Base-by-base conservation (phyloP, 1,140 invertebrate genomes). In the Bombus superbus region DNA sequence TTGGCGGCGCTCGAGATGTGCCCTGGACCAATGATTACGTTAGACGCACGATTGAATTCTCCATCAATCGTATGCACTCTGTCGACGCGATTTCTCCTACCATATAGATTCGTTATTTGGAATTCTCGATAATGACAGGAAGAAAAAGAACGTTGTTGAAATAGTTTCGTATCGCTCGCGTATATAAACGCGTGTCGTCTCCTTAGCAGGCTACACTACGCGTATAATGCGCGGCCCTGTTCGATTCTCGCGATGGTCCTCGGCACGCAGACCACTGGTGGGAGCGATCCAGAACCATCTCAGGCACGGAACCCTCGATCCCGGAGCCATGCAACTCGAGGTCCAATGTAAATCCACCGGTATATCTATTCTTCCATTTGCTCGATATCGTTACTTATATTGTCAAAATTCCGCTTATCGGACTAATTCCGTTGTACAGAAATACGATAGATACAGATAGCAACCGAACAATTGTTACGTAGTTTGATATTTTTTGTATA, bases 201-300 rank as follows among this genome's bases (percentile, higher is more conserved):
- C 76, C 81, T 86, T 89, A 89, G 81, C 89, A 88, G 87, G 86
- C 89, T 92, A 91, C 91, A 81, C 83, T 89, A 86, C 87, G 86
- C 90, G 91, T 91, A 90, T 91, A 91, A 89, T 81, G 75, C 88
- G 90, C 90, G 90, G 86, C 85, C 92, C 92, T 90, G 88, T 86
- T 88, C 89, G 83, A 89, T 90, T 90, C 89, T 89, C 90, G 71
- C 83, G 89, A 92, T 90, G 85, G 90, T 77, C 86, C 80, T 72
- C 84, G 71, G 85, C 88, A 88, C 88, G 88, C 88, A 77, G 84
- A 74, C 64, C 78, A 40, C 73, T 81, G 92, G 88, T 90, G 92
- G 88, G 87, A 89, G 83, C 85, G 62, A 81, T 83, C 81, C 81
- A 82, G 47, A 86, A 77, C 73, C 84, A 47, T 57, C 44, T 66